These are phyloP conservation scores for Lypha dubia DNA, from an alignment of 2,888 invertebrate species.

Conservation along the genomic window DNA sequence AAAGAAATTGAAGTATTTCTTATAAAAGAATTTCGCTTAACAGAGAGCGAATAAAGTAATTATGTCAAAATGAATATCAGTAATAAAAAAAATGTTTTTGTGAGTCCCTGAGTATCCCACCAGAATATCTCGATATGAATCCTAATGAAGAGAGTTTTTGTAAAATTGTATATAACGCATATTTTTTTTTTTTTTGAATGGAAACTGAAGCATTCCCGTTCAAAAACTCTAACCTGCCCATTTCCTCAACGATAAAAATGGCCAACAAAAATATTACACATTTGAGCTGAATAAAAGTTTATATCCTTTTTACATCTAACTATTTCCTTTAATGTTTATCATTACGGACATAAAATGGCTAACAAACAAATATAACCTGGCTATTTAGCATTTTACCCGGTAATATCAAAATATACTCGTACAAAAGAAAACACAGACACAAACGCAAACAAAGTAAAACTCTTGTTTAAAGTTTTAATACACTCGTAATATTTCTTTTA, in stretches of 20 bases:
- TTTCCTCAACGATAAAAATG: constrained; percentile 50
- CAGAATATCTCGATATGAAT: no score
- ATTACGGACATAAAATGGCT: constrained; percentile 44
- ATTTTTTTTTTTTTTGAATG: no score
- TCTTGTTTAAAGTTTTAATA: constrained; percentile 47
- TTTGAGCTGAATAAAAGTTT: constrained; percentile 49
- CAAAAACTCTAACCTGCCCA: constrained; percentile 25
- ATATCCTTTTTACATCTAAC: constrained; percentile 60
- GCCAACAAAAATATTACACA: constrained; percentile 37
- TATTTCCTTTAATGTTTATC: constrained; percentile 67
- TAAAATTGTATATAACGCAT: no score
- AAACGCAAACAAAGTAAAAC: not conserved
- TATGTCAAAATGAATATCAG: not conserved
- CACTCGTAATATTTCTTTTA: constrained; percentile 58
- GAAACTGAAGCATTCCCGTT: not conserved
- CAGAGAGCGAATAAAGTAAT: no score
- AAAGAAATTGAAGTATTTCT: not conserved
- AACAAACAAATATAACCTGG: constrained; percentile 4
- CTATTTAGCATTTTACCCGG: not conserved
- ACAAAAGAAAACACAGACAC: not conserved
- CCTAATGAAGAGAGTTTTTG: no score
- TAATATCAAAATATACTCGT: not conserved
- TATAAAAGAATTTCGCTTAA: not conserved
- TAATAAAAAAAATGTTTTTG: not conserved
- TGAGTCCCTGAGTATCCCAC: no score